Evolutionary conservation across 2,888 invertebrate genomes (phyloP).

Genomic region (Agrotis puta): DNA sequence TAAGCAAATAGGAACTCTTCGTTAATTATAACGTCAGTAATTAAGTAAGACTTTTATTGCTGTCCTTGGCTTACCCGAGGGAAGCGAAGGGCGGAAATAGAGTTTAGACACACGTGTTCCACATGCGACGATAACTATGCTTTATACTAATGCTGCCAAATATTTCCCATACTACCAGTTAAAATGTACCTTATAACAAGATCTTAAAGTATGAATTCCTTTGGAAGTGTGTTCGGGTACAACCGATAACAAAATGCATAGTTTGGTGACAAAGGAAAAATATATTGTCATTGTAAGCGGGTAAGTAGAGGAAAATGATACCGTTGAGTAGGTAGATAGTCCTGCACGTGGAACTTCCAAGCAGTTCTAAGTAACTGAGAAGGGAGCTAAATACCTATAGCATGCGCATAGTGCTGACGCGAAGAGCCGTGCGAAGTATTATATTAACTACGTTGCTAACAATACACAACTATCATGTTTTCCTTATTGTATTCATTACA

Average conservation of each 20-base stretch:
- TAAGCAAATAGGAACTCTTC: constrained; percentile 70
- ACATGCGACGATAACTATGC: constrained; percentile 83
- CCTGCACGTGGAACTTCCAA: constrained; percentile 83
- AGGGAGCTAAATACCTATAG: constrained; percentile 69
- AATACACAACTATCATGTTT: constrained; percentile 76
- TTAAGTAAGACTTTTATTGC: constrained; percentile 83
- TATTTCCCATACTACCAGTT: constrained; percentile 51
- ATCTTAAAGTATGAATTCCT: constrained; percentile 57
- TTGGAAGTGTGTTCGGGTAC: constrained; percentile 42
- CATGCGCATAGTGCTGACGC: constrained; percentile 69
- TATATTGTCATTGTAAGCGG: constrained; percentile 76
- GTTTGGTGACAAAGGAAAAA: constrained; percentile 73
- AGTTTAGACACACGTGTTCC: constrained; percentile 83
- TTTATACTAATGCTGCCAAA: constrained; percentile 65
- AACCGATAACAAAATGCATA: constrained; percentile 68
- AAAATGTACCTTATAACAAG: constrained; percentile 50
- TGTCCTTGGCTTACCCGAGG: constrained; percentile 83
- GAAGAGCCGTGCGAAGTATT: constrained; percentile 65
- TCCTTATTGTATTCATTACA: constrained; percentile 72
- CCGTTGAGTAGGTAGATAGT: constrained; percentile 67
- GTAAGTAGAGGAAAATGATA: constrained; percentile 81
- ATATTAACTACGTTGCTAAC: constrained; percentile 69
- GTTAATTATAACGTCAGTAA: constrained; percentile 79
- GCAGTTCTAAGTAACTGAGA: constrained; percentile 68
- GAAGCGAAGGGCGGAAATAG: constrained; percentile 87